Evolutionary conservation across 2,888 invertebrate species (phyloP), one percentile per base, ranked within the genome.

Genomic region (Cephus rjabovi): DNA sequence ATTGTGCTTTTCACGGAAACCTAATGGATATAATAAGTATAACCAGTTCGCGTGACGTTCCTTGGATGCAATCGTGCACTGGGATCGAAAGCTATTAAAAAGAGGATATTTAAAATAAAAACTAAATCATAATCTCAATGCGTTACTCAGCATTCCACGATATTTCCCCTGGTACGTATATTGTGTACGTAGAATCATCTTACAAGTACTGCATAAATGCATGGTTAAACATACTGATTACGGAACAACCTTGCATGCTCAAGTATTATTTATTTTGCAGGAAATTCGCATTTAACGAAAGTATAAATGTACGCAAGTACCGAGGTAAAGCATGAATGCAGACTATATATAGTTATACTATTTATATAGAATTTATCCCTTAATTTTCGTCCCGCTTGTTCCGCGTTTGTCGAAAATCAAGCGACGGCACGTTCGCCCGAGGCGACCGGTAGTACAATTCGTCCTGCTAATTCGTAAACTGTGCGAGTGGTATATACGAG

Each of bases 401-500:
- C 12, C 34, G 71, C 34, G 71, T 23, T 34, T 12, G 15, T 31
- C 71, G 71, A 71, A 31, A 31, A 31, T 71, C 31, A 12, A 12
- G 71, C 31, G 34, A 34, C 12, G 34, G 30, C 71, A 71, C 31
- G 71, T 71, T 71, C 33, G 71, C 9, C 23, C 6, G 56, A 23
- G 6, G 56, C 56, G 23, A 56, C 56, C 71, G 71, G 71, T 34
- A 23, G 71, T 31, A 71, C 71, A 71, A 71, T 71, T 71, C 71
- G 71, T 34, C 6, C 71, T 71, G 71, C 34, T 71, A 34, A 34
- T 71, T 71, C 71, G 33, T 12, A 76, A 68, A 34, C 77, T 71
- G 35, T 77, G 77, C 71, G 69, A 56, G 56, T 75, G 56, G 76
- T 68, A 71, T 56, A 33, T 71, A 23, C 71, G 12, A 31, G 71